These are phyloP conservation scores for Argopecten irradians DNA, from an alignment of 1,140 invertebrate genomes.

Conservation along the genomic window DNA sequence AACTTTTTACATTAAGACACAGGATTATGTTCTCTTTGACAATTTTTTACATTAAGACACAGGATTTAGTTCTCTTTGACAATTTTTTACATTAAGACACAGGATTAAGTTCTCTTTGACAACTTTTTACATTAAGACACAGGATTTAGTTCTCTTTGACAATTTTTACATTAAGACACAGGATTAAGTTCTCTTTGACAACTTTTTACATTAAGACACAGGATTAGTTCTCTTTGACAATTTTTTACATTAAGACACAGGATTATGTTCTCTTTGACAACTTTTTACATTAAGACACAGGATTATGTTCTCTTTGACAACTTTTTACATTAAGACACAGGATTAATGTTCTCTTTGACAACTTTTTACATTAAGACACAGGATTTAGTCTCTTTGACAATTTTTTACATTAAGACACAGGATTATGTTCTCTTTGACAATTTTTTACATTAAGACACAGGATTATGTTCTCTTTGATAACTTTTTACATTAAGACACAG, in stretches of 20 bases:
- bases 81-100: neutral
- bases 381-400: neutral
- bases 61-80: neutral
- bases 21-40: neutral
- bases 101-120: neutral
- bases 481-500: neutral
- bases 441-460: neutral
- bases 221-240: neutral
- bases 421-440: neutral
- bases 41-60: neutral
- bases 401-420: neutral
- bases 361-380: neutral
- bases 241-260: neutral
- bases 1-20: neutral
- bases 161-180: neutral
- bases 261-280: neutral
- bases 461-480: neutral
- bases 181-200: neutral
- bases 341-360: neutral
- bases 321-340: neutral
- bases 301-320: neutral
- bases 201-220: neutral
- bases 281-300: neutral
- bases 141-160: neutral
- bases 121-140: neutral